Evolutionary conservation across 2,797 vertebrate genomes (phyloP).

Genomic region (Halcyon leucocephala): DNA sequence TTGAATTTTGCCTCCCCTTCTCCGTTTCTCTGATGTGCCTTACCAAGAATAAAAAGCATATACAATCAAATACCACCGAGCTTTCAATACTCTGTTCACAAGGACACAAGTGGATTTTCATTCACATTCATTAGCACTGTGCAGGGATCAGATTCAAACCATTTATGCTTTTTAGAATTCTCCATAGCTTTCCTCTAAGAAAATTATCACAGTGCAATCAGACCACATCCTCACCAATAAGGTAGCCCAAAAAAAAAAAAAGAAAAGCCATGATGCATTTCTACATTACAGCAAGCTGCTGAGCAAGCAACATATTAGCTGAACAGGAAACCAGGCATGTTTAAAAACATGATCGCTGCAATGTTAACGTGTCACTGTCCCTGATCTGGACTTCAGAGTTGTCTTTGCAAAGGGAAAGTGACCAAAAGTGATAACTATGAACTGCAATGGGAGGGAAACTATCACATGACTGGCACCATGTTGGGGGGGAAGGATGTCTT

Average conservation of each 20-base stretch:
- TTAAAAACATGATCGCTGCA: slow-evolving; percentile 75
- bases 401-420: slow-evolving; percentile 30
- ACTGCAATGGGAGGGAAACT: background rate
- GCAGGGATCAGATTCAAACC: slow-evolving; percentile 33
- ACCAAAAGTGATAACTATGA: slow-evolving; percentile 13
- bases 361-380: slow-evolving; percentile 69
- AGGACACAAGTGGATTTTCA: background rate
- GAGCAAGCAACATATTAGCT: slow-evolving; percentile 75
- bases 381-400: slow-evolving; percentile 30
- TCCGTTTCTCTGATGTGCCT: background rate
- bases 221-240: slow-evolving; percentile 65
- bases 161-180: slow-evolving; percentile 36
- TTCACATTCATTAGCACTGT: background rate
- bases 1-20: background rate
- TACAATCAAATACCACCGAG: background rate
- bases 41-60: background rate
- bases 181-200: slow-evolving; percentile 59
- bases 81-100: slow-evolving; percentile 1
- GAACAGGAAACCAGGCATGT: slow-evolving; percentile 70
- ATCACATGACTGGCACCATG: background rate
- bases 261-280: slow-evolving; percentile 7
- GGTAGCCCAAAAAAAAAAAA: slow-evolving; percentile 71
- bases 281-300: slow-evolving; percentile 71
- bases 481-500: accelerated
- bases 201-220: slow-evolving; percentile 63